Conservation (phyloP, 2,888 invertebrate species). For the Allacma fusca region DNA sequence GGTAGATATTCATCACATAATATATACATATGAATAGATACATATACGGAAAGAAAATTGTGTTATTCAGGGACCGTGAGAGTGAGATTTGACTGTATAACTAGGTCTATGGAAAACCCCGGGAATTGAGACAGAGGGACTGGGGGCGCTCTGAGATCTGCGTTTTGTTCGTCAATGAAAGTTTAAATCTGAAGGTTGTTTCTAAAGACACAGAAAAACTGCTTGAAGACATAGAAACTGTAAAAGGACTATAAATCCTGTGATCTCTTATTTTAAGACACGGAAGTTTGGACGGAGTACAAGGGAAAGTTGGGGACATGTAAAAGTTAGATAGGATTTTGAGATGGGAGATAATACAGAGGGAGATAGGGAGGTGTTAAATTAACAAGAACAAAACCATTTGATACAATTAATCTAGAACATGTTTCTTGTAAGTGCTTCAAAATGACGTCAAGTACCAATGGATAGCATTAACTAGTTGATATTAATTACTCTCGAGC, state of each 20-base stretch:
- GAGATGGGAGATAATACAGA: not conserved
- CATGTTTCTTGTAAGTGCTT: slow-evolving; percentile 28
- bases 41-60: not conserved
- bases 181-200: too few species aligned
- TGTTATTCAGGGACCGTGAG: too few species aligned
- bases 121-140: too few species aligned
- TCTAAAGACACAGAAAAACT: too few species aligned
- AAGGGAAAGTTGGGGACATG: not conserved
- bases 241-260: too few species aligned
- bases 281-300: too few species aligned
- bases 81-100: too few species aligned
- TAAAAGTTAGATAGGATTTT: not conserved
- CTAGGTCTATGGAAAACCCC: too few species aligned
- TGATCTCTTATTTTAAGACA: too few species aligned
- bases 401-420: slow-evolving; percentile 32
- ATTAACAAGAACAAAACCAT: slow-evolving; percentile 24
- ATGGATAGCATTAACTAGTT: slow-evolving; percentile 29
- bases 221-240: too few species aligned
- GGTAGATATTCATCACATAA: not conserved
- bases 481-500: slow-evolving; percentile 28
- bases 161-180: too few species aligned
- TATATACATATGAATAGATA: slow-evolving; percentile 20
- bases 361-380: not conserved
- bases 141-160: too few species aligned
- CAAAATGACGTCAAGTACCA: slow-evolving; percentile 27